A percentile compares a stretch with the other conserved stretches of the same genome.
These are phyloP conservation scores for Lepisosteus osseus DNA, from an alignment of 2,113 vertebrate genomes.

Conservation along the genomic window DNA sequence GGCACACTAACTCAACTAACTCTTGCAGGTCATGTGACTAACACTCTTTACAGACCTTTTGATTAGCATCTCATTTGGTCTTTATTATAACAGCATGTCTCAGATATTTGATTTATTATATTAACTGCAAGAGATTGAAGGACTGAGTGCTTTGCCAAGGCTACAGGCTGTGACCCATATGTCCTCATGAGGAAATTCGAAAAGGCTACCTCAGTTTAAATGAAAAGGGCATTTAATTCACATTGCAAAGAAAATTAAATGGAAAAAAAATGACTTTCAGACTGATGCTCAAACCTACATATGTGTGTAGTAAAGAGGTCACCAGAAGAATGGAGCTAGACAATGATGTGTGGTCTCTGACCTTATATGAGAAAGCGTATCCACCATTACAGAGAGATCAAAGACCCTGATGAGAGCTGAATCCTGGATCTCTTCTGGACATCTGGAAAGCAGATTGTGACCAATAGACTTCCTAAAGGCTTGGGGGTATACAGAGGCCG, in stretches of 20 bases:
- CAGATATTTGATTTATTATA: conserved; percentile 56
- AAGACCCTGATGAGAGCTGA: neutral
- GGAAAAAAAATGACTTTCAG: neutral
- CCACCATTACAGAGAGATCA: neutral
- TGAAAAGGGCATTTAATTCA: neutral
- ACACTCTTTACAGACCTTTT: conserved; percentile 22
- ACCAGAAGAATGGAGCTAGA: neutral
- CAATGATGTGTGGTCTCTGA: neutral
- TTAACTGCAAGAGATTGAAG: conserved; percentile 29
- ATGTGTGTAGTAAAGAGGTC: neutral
- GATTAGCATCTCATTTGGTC: conserved; percentile 46
- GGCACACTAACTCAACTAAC: no score
- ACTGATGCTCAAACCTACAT: neutral
- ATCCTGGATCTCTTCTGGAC: neutral
- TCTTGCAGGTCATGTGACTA: neutral
- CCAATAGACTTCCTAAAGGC: neutral
- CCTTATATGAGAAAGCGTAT: neutral
- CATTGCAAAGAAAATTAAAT: neutral
- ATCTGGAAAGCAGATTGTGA: conserved; percentile 23
- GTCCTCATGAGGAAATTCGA: neutral
- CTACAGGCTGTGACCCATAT: conserved; percentile 37
- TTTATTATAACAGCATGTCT: conserved; percentile 47
- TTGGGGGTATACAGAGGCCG: neutral
- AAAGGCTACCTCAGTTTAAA: neutral
- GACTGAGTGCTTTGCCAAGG: conserved; percentile 38